These are phyloP conservation scores for Falco berigora DNA, from an alignment of 2,797 vertebrate species.

Conservation along the genomic window DNA sequence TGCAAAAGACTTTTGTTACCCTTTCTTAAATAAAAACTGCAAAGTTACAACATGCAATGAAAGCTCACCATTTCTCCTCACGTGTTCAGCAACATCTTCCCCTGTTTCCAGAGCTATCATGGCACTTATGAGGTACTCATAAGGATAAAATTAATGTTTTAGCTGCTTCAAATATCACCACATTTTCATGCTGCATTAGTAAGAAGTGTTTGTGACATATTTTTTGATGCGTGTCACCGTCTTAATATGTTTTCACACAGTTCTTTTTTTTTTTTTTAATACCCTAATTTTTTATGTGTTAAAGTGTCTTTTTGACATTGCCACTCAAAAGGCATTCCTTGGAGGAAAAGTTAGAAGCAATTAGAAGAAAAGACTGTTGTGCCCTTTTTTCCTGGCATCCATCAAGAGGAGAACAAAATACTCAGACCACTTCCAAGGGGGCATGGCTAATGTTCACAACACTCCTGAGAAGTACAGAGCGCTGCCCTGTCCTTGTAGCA, in stretches of 20 bases:
- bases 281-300: background rate
- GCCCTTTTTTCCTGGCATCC: background rate
- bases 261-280: background rate
- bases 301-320: background rate
- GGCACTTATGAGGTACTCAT: background rate
- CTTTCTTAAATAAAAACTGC: background rate
- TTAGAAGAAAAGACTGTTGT: background rate
- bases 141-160: background rate
- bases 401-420: background rate
- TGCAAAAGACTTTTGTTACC: background rate
- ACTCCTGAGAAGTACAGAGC: background rate
- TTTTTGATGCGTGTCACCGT: background rate
- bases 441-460: background rate
- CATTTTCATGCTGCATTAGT: background rate
- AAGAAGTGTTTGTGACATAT: background rate
- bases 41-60: background rate
- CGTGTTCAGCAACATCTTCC: background rate
- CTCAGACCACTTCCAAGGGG: background rate
- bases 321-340: background rate
- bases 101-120: background rate
- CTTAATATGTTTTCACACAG: background rate
- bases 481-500: background rate
- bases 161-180: background rate
- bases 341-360: background rate
- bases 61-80: background rate